Conservation (phyloP, 2,113 vertebrate species). For the Paramormyrops kingsleyae region DNA sequence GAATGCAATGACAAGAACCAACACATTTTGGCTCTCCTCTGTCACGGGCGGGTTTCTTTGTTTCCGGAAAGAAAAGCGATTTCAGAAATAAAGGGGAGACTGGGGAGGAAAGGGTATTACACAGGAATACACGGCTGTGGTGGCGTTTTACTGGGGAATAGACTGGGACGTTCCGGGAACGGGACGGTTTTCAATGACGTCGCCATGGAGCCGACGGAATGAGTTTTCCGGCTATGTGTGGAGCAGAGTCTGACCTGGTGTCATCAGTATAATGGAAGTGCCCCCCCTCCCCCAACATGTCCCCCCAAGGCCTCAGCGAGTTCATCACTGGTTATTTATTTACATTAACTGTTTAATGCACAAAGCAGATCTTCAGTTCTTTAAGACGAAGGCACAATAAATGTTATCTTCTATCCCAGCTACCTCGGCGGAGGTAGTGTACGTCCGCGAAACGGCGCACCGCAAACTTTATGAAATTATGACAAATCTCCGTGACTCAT, state of each 20-base stretch:
- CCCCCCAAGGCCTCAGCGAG: neutral
- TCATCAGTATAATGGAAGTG: neutral
- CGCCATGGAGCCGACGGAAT: neutral
- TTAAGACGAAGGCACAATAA: neutral
- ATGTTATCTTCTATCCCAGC: neutral
- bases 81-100: slow-evolving; percentile 20
- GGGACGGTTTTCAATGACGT: neutral
- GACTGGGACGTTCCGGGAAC: neutral
- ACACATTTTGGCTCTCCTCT: slow-evolving; percentile 56
- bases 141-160: neutral
- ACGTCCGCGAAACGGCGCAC: neutral
- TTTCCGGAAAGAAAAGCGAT: slow-evolving; percentile 49
- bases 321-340: neutral
- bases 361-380: neutral
- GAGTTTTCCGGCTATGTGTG: neutral
- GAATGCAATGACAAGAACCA: slow-evolving; percentile 65
- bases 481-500: slow-evolving; percentile 1
- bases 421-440: neutral
- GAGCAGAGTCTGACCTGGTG: neutral
- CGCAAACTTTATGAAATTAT: neutral
- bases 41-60: slow-evolving; percentile 35
- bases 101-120: neutral
- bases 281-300: neutral
- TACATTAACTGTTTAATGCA: neutral
- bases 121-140: neutral